phyloP scores from a whole-genome alignment of 2,113 vertebrate species.

The Emydura subglobosa region DNA sequence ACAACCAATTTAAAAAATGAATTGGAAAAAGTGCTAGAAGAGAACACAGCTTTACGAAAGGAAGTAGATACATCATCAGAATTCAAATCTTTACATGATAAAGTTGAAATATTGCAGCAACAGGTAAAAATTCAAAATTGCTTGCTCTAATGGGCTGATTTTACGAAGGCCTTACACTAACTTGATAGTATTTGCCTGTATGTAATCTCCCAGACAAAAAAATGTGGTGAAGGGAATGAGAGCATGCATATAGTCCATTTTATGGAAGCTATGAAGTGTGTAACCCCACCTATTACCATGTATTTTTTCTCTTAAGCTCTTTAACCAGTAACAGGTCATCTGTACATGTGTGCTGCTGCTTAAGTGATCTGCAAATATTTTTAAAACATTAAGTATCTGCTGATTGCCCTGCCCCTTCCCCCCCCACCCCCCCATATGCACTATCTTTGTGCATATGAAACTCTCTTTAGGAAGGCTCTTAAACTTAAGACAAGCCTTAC shows the following conservation, averaged over 20 bases:
- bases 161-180: neutral
- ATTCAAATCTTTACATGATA: constrained; percentile 58
- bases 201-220: neutral
- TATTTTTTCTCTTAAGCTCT: neutral
- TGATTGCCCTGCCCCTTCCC: no score
- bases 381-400: neutral
- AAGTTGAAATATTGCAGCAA: constrained; percentile 78
- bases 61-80: constrained; percentile 74
- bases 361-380: neutral
- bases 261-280: no score
- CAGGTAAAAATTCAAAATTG: constrained; percentile 70
- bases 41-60: constrained; percentile 73
- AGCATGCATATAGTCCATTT: neutral
- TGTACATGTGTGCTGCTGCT: neutral
- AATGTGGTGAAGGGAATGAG: neutral
- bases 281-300: neutral
- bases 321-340: neutral
- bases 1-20: constrained; percentile 78
- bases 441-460: neutral
- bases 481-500: neutral
- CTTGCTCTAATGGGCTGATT: neutral
- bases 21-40: constrained; percentile 76
- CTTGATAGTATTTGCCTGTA: neutral
- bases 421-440: neutral
- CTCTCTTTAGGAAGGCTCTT: neutral